Base-by-base conservation (phyloP, 1,140 invertebrate species). In the Parapsyche elsis region DNA sequence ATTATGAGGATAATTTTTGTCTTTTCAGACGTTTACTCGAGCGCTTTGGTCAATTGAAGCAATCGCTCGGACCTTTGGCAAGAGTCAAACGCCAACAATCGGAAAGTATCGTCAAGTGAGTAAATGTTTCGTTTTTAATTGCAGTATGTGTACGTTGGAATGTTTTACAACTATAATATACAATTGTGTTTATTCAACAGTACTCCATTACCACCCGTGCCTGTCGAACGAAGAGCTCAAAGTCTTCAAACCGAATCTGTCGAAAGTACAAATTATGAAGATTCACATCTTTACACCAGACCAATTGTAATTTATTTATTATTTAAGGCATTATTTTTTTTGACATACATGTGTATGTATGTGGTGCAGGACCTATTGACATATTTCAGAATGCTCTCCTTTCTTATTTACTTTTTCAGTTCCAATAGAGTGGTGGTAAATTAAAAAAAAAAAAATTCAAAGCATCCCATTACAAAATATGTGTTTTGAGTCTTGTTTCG, bases 21-120 rank as follows among this genome's bases (percentile, higher is more conserved):
- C 78, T 80, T 87, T 83, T 24, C 85, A 89, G 88, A 83, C 91
- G 95, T 76, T 88, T 99, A 5, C 90, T 95, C n/a, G 96, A 97
- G 85, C 90, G 95, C 61, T 96, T 97, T 84, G 92, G 90, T 0
- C 93, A 96, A 83, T 88, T 97, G 49, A 92, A 94, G 82, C 92
- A 94, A 84, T 92, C 92, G 79, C 86, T 95, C 0, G 92, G 91
- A 0, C 90, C 92, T 0, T 86, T 92, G 81, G 90, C 90, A 0
- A 90, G 90, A 2, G 86, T 91, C 0, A 90, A 92, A 82, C 86
- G 92, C 57, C 93, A 94, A 84, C 90, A 93, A 78, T 91, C 92
- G 0, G 93, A 94, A 80, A 94, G 93, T 87, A 94, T 94, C 87
- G 92, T 95, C 1, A 95, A 95, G 88, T 89, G 80, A 88, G 87